Evolutionary conservation across 2,113 vertebrate genomes (phyloP), one percentile per base, ranked within the genome.

Genomic region (Nerophis lumbriciformis): DNA sequence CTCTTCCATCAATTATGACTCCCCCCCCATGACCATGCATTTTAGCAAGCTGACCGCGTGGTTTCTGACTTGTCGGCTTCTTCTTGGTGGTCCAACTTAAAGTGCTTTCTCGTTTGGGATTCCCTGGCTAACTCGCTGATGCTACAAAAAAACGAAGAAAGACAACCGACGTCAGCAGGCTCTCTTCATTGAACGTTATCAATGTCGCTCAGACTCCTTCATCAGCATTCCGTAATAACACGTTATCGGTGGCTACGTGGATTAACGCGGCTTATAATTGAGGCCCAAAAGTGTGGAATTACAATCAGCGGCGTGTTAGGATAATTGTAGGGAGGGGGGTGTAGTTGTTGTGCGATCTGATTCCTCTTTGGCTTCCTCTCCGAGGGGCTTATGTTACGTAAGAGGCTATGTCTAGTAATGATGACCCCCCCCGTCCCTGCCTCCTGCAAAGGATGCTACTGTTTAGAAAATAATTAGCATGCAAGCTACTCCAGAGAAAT

Each of bases 221-320:
- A 58, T 69, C 59, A 61, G n/a, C 52, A 14, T 19, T 4, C 35
- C 13, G 59, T 82, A 83, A 82, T 81, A 61, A 77, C 76, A 79
- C 75, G 74, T 82, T 83, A 58, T 59, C 53, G 53, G 35, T 45
- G 48, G 54, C 44, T 28, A 55, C 19, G 9, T 83, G 73, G 76
- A 87, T 85, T 86, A 83, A 71, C 59, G 59, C 59, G 72, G 65
- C 64, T 83, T 83, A 85, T 85, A 83, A 82, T 72, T 5, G 66
- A 72, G 66, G 39, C 39, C 50, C 53, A 56, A 67, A 69, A 73
- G 72, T 81, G 77, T 81, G 54, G 77, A 75, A 83, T 82, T 84
- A 77, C 72, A 88, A 82, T 83, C 77, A 75, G 77, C 65, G 76
- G n/a, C 21, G 53, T 72, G 78, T 81, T 85, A 74, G 74, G 65